Evolutionary conservation across 2,888 invertebrate species (phyloP).

Genomic region (Troides oblongomaculatus): DNA sequence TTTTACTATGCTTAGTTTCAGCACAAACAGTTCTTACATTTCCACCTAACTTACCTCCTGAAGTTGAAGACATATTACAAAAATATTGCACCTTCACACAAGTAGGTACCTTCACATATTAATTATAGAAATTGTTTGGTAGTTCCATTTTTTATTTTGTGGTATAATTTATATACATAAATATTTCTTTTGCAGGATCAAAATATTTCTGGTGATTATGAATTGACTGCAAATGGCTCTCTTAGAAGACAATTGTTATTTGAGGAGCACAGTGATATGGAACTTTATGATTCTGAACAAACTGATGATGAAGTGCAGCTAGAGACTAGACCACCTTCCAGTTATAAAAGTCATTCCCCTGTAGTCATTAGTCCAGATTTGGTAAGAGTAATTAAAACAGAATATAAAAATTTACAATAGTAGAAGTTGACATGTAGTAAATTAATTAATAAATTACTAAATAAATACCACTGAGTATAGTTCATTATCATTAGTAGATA

Average conservation of each 20-base stretch:
- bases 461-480: no score
- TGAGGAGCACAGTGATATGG: conserved; percentile 69
- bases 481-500: no score
- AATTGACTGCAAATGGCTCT: conserved; percentile 72
- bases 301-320: conserved; percentile 64
- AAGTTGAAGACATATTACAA: conserved; percentile 81
- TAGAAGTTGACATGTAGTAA: no score
- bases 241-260: conserved; percentile 66
- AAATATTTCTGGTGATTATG: conserved; percentile 64
- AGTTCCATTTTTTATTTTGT: not conserved
- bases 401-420: not conserved
- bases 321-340: conserved; percentile 56
- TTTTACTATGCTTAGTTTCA: conserved; percentile 65
- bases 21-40: conserved; percentile 84
- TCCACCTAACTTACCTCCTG: conserved; percentile 81
- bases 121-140: not conserved
- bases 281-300: conserved; percentile 69
- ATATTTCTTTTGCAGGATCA: conserved; percentile 55
- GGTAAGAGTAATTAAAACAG: conserved; percentile 43
- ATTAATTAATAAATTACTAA: no score
- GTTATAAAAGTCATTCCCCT: conserved; percentile 61
- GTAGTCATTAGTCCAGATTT: conserved; percentile 66
- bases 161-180: not conserved
- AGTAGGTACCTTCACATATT: conserved; percentile 54
- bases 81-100: conserved; percentile 82